Percentiles rank a stretch among this genome's conserved stretches.
Conservation (phyloP, 2,113 vertebrate genomes). For the Chlamydotis undulata region DNA sequence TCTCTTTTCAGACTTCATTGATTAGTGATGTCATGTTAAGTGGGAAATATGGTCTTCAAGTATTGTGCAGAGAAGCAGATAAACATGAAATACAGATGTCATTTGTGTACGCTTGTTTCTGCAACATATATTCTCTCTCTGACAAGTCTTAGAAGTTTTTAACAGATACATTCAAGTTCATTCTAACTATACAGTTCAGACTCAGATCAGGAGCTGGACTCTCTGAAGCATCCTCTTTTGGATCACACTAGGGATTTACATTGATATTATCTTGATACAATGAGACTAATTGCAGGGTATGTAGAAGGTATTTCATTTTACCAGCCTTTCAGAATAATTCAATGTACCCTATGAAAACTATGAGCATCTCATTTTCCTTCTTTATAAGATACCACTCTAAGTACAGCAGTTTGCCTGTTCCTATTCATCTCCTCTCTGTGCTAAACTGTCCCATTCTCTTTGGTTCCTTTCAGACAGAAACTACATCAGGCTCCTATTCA, state of each 20-base stretch:
- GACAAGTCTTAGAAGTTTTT: neutral
- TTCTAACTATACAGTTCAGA: neutral
- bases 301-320: neutral
- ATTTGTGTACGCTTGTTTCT: neutral
- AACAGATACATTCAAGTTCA: neutral
- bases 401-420: neutral
- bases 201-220: neutral
- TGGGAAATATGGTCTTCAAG: neutral
- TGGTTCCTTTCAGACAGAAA: neutral
- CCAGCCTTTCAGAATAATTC: neutral
- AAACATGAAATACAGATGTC: neutral
- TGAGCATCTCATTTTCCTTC: neutral
- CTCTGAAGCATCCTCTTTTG: neutral
- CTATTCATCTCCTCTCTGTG: neutral
- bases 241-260: neutral
- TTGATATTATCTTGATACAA: neutral
- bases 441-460: slow-evolving; percentile 8
- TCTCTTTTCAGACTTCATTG: neutral
- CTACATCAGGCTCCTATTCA: slow-evolving; percentile 1
- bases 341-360: neutral
- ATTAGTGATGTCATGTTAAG: neutral
- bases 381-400: neutral
- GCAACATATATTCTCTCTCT: neutral
- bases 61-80: neutral
- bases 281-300: neutral